A percentile compares a stretch with the other conserved stretches of the same genome.
These are phyloP conservation scores for Invenusta paracnida DNA, from an alignment of 2,888 invertebrate genomes.

Conservation along the genomic window DNA sequence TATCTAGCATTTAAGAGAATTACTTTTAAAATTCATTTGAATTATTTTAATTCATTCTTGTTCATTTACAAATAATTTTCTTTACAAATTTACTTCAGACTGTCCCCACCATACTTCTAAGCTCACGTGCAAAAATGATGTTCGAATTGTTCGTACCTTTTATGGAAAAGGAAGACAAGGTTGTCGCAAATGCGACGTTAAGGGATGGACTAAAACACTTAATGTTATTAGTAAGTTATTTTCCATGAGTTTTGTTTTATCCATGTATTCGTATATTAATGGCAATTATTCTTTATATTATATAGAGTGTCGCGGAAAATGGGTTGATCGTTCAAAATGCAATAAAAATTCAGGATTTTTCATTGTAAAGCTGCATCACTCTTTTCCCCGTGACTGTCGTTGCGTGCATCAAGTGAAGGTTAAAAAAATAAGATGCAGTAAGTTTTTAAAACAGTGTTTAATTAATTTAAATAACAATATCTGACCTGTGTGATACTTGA, in stretches of 20 bases:
- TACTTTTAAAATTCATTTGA: too few relatives aligned
- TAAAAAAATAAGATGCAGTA: constrained; percentile 28
- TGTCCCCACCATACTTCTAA: background rate
- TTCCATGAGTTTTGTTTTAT: background rate
- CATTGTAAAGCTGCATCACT: constrained; percentile 7
- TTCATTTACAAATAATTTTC: too few relatives aligned
- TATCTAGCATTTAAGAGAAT: too few relatives aligned
- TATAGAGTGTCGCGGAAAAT: constrained; percentile 30
- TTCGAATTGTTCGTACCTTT: background rate
- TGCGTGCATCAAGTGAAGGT: constrained; percentile 1
- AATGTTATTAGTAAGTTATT: background rate
- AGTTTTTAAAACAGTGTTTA: background rate
- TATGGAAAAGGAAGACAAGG: background rate
- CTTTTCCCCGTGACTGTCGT: background rate
- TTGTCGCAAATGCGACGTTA: background rate
- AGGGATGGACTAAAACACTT: background rate
- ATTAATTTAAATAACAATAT: background rate
- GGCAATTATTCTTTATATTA: background rate
- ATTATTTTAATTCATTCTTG: too few relatives aligned
- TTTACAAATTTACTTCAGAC: too few relatives aligned
- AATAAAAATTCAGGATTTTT: background rate
- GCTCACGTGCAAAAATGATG: background rate
- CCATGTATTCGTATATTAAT: background rate
- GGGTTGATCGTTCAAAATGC: constrained; percentile 9
- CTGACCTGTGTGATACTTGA: too few relatives aligned